Evolutionary conservation across 2,113 vertebrate genomes (phyloP).

Genomic region (Nyctereutes procyonoides): DNA sequence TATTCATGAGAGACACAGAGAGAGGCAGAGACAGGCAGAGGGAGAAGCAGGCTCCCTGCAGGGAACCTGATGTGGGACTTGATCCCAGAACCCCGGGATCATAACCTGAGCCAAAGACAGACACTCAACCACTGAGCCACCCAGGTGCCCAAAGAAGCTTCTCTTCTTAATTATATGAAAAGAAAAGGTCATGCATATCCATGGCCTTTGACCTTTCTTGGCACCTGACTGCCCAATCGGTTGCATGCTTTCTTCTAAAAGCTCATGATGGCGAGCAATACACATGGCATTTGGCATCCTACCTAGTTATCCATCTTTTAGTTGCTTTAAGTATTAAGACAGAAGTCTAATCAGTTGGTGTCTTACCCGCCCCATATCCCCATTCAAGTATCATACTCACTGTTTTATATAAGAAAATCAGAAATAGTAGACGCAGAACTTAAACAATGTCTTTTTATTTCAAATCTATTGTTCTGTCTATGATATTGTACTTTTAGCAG

Average conservation of each 20-base stretch:
- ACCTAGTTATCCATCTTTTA: not conserved
- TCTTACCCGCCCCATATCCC: not conserved
- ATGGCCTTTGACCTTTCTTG: not conserved
- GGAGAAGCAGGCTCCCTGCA: too few relatives aligned
- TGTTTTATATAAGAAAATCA: not conserved
- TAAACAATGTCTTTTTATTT: slow-evolving; percentile 4
- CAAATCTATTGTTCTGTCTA: not conserved
- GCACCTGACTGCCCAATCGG: not conserved
- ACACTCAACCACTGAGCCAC: too few relatives aligned
- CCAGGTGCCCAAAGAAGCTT: not conserved
- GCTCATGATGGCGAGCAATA: not conserved
- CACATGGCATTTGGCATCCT: not conserved
- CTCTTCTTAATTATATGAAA: not conserved
- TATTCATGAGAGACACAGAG: too few relatives aligned
- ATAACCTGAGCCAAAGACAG: too few relatives aligned
- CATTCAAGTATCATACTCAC: not conserved
- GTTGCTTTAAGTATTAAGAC: not conserved
- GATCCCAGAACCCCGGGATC: too few relatives aligned
- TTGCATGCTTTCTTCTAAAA: not conserved
- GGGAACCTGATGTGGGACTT: too few relatives aligned
- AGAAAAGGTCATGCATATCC: not conserved
- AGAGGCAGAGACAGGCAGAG: too few relatives aligned
- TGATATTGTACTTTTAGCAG: not conserved
- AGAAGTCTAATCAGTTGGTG: not conserved
- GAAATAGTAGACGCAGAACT: not conserved